Conservation (phyloP, 1,140 invertebrate species). For the Zaprionus camerounensis region DNA sequence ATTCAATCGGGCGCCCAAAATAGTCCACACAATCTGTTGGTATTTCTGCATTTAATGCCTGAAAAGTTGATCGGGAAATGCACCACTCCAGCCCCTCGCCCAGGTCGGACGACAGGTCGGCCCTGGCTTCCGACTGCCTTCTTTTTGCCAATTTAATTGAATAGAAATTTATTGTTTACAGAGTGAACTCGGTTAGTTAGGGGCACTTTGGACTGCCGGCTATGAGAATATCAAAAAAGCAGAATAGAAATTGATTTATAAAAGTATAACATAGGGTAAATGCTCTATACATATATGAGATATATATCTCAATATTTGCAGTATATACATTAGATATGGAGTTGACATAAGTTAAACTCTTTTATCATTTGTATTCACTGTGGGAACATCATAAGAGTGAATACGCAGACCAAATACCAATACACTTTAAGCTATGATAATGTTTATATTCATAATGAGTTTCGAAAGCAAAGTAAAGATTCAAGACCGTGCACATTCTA, state of each 20-base stretch:
- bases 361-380: too few relatives aligned
- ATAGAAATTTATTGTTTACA: constrained; percentile 4
- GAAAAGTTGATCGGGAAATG: constrained; percentile 1
- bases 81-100: not conserved
- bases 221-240: not conserved
- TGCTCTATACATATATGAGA: too few relatives aligned
- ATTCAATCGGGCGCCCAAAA: not conserved
- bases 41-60: constrained; percentile 6
- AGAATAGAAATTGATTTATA: not conserved
- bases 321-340: too few relatives aligned
- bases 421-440: too few relatives aligned
- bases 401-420: too few relatives aligned
- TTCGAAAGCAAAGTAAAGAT: too few relatives aligned
- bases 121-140: not conserved
- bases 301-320: too few relatives aligned
- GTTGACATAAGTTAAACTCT: too few relatives aligned
- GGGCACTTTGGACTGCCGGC: not conserved
- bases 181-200: not conserved
- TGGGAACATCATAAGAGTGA: too few relatives aligned
- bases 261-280: too few relatives aligned
- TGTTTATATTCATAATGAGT: too few relatives aligned
- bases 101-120: not conserved
- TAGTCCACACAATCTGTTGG: not conserved
- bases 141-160: constrained; percentile 2
- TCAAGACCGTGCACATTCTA: too few relatives aligned